A percentile compares a stretch with the other conserved stretches of the same genome.
phyloP scores from a whole-genome alignment of 2,113 vertebrate species.

The Caretta caretta region DNA sequence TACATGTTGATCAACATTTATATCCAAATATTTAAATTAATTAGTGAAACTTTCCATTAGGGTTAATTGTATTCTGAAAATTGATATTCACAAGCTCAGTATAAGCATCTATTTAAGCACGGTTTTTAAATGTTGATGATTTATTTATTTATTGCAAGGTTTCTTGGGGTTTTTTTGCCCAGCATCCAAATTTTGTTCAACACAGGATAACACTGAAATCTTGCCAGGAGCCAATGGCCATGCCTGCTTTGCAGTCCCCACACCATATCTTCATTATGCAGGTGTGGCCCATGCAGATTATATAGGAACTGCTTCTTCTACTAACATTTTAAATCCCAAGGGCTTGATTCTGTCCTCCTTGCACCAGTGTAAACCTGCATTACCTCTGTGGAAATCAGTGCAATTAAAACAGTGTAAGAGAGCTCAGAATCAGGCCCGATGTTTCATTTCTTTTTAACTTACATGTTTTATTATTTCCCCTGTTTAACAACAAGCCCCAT shows the following conservation, averaged over 20 bases:
- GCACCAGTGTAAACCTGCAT: neutral
- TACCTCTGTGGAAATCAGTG: slow-evolving; percentile 10
- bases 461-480: neutral
- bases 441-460: neutral
- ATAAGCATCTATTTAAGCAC: neutral
- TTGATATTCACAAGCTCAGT: neutral
- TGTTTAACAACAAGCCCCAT: neutral
- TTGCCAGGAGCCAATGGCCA: neutral
- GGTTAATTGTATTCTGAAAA: neutral
- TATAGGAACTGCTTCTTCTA: slow-evolving; percentile 49
- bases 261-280: neutral
- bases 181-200: neutral
- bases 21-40: neutral
- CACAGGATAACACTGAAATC: neutral
- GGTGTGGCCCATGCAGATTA: neutral
- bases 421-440: neutral
- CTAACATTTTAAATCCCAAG: slow-evolving; percentile 11
- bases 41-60: neutral
- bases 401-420: neutral
- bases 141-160: neutral
- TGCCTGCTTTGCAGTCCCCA: neutral
- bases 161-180: neutral
- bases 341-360: neutral
- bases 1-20: neutral
- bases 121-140: neutral